A percentile compares a stretch with the other conserved stretches of the same genome.
phyloP scores from a whole-genome alignment of 2,888 invertebrate species.

The Ypsolopha scabrella region DNA sequence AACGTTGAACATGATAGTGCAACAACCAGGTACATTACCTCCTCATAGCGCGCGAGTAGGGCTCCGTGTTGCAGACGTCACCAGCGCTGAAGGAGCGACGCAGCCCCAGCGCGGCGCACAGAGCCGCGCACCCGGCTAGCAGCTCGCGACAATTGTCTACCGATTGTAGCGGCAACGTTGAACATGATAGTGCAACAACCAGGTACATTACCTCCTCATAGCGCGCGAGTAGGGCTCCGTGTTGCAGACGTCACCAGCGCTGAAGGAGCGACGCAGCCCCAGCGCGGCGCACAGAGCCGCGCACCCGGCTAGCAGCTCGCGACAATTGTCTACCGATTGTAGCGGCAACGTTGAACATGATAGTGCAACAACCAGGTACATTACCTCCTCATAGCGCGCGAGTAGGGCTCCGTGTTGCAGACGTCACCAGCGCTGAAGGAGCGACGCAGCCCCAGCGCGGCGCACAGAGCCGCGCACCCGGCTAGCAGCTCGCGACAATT shows the following conservation, averaged over 20 bases:
- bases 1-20: neutral
- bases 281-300: constrained; percentile 83
- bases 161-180: neutral
- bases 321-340: no score
- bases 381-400: no score
- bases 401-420: no score
- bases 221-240: no score
- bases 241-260: constrained; percentile 77
- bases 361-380: no score
- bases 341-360: neutral
- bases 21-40: no score
- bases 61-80: constrained; percentile 63
- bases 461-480: constrained; percentile 81
- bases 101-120: constrained; percentile 84
- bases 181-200: neutral
- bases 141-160: no score
- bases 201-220: no score
- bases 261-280: constrained; percentile 87
- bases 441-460: constrained; percentile 83
- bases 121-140: constrained; percentile 73
- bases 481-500: no score
- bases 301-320: constrained; percentile 51
- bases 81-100: constrained; percentile 87
- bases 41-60: no score
- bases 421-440: constrained; percentile 89